These are phyloP conservation scores for Kryptolebias ocellatus DNA, from an alignment of 2,797 vertebrate species.

Conservation along the genomic window DNA sequence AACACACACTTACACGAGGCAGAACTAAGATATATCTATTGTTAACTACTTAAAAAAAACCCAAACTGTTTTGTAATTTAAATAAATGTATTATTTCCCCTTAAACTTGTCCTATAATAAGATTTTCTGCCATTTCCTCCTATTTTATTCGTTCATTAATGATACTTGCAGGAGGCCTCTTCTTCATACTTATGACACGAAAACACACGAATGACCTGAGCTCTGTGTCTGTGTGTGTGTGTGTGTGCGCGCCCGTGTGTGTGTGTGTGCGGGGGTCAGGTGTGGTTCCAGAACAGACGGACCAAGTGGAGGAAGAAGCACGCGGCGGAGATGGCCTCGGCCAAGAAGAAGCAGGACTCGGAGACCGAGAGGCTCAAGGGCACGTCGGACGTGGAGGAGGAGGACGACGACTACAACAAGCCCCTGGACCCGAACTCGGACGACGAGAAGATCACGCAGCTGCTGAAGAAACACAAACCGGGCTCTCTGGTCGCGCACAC, in stretches of 20 bases:
- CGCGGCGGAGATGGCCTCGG: slow-evolving; percentile 96
- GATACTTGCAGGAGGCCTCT: too few species aligned
- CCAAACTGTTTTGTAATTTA: too few species aligned
- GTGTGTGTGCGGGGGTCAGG: slow-evolving; percentile 71
- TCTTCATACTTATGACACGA: not conserved
- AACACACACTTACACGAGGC: not conserved
- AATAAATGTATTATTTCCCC: too few species aligned
- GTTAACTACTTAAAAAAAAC: too few species aligned
- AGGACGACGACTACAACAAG: slow-evolving; percentile 97
- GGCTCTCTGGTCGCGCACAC: slow-evolving; percentile 86
- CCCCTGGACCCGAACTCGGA: slow-evolving; percentile 96
- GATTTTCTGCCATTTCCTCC: too few species aligned
- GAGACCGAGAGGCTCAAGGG: slow-evolving; percentile 91
- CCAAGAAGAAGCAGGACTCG: slow-evolving; percentile 95
- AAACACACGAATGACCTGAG: not conserved
- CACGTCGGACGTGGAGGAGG: slow-evolving; percentile 92
- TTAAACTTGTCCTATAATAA: too few species aligned
- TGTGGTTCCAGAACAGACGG: slow-evolving; percentile 98
- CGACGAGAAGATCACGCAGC: slow-evolving; percentile 95
- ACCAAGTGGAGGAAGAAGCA: slow-evolving; percentile 98
- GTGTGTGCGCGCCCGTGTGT: not conserved
- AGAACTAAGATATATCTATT: too few species aligned
- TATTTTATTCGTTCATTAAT: too few species aligned
- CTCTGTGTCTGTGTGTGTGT: not conserved
- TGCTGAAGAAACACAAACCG: slow-evolving; percentile 95